Evolutionary conservation across 2,113 vertebrate genomes (phyloP).

Genomic region (Machaerirhynchus nigripectus): DNA sequence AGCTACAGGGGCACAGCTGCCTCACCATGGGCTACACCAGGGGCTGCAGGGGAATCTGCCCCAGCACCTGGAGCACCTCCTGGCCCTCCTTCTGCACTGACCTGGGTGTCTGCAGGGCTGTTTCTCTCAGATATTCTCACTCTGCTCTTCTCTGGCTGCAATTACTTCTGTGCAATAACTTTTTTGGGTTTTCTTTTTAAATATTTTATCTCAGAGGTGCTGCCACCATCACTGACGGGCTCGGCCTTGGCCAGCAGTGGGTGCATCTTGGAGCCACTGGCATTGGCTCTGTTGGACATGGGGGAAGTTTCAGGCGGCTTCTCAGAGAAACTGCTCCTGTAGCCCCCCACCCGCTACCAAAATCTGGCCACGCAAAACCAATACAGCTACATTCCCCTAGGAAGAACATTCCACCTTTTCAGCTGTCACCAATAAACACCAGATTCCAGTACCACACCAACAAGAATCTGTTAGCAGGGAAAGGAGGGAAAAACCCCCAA

Average conservation of each 20-base stretch:
- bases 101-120: background rate
- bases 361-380: background rate
- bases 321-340: background rate
- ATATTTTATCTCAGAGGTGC: background rate
- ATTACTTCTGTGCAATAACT: background rate
- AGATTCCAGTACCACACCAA: background rate
- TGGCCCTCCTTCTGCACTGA: background rate
- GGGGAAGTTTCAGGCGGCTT: background rate
- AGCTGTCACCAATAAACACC: background rate
- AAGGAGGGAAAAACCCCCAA: background rate
- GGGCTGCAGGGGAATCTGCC: background rate
- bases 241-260: background rate
- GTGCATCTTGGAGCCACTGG: background rate
- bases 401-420: background rate
- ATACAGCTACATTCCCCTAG: background rate
- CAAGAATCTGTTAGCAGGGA: background rate
- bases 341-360: background rate
- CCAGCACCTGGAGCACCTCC: background rate
- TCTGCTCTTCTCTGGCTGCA: background rate
- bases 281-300: background rate
- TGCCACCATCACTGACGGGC: background rate
- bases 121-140: background rate
- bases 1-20: background rate
- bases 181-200: background rate
- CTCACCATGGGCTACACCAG: background rate